Conservation (phyloP, 2,797 vertebrate species). For the Coluber constrictor region DNA sequence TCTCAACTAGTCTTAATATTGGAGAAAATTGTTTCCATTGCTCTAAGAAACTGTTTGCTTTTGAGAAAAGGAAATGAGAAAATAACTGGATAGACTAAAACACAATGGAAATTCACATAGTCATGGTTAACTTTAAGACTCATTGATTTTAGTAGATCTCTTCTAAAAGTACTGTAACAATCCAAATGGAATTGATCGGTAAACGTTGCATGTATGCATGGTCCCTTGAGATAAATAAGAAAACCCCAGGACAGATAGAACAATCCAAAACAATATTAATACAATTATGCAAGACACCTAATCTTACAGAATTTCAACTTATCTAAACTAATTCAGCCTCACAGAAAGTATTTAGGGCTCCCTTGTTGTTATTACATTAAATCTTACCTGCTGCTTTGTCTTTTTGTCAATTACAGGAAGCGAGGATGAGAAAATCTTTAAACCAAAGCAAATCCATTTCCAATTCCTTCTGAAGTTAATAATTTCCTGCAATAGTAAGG, state of each 20-base stretch:
- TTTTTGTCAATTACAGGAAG: background rate
- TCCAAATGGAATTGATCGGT: background rate
- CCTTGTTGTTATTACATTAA: background rate
- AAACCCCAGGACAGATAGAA: background rate
- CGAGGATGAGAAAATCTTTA: background rate
- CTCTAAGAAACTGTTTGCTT: constrained; percentile 42
- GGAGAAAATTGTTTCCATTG: constrained; percentile 14
- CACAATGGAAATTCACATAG: background rate
- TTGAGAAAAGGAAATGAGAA: constrained; percentile 10
- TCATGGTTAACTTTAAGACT: background rate
- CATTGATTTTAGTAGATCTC: background rate
- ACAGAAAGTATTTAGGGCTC: background rate
- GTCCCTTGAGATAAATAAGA: background rate
- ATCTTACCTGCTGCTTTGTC: background rate
- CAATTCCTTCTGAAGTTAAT: background rate
- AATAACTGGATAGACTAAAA: background rate
- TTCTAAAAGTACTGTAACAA: background rate
- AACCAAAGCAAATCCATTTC: background rate
- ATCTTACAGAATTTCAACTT: background rate
- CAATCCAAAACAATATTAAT: background rate
- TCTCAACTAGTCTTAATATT: background rate
- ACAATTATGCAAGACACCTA: background rate
- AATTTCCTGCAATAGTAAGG: background rate
- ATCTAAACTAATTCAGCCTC: background rate
- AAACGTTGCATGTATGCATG: background rate